Conservation (phyloP, 2,797 vertebrate genomes). For the Bryconaethiops microstoma region DNA sequence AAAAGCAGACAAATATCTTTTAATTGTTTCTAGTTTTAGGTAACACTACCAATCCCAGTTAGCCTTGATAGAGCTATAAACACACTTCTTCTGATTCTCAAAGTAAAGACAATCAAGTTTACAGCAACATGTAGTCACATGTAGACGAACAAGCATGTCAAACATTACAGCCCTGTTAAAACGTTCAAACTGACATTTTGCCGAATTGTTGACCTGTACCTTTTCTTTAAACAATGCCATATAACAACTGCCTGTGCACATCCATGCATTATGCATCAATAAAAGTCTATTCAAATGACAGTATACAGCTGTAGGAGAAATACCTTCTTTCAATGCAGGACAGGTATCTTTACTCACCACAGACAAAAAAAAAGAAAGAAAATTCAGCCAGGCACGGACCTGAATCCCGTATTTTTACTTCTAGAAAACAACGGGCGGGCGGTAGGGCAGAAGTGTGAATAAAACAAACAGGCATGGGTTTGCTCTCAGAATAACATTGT, state of each 20-base stretch:
- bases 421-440: constrained; percentile 18
- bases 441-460: constrained; percentile 24
- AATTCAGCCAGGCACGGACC: neutral
- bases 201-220: neutral
- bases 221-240: too few relatives aligned
- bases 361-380: constrained; percentile 8
- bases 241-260: neutral
- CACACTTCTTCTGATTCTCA: too few relatives aligned
- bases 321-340: neutral
- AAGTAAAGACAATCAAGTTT: too few relatives aligned
- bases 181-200: neutral
- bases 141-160: neutral
- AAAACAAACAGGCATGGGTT: constrained; percentile 11
- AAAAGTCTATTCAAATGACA: neutral
- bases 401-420: constrained; percentile 25
- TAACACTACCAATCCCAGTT: too few relatives aligned
- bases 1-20: too few relatives aligned
- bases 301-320: neutral
- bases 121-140: neutral
- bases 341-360: constrained; percentile 12
- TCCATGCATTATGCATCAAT: neutral
- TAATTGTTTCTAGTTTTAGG: too few relatives aligned
- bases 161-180: neutral
- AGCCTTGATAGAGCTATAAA: too few relatives aligned
- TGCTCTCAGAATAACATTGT: neutral